Evolutionary conservation across 2,797 vertebrate species (phyloP).

Genomic region (Sardinella longiceps): DNA sequence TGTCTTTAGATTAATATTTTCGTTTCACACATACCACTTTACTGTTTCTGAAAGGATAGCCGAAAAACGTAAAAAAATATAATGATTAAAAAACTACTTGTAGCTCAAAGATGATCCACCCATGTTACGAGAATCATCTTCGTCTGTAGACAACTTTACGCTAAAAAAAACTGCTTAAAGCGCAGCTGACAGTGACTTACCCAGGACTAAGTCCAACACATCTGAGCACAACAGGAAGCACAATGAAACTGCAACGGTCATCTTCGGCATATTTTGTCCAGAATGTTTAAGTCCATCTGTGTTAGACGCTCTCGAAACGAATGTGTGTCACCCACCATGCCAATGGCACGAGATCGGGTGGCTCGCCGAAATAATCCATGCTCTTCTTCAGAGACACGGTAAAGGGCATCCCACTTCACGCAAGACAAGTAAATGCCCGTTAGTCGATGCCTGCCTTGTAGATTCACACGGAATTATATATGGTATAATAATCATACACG

Average conservation of each 20-base stretch:
- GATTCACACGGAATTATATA: constrained; percentile 41
- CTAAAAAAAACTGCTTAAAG: constrained; percentile 1
- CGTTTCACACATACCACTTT: not conserved
- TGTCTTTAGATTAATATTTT: not conserved
- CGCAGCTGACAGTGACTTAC: constrained; percentile 59
- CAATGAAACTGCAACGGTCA: constrained; percentile 62
- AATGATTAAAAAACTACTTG: constrained; percentile 1
- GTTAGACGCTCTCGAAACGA: constrained; percentile 47
- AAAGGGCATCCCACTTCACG: constrained; percentile 26
- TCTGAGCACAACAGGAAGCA: constrained; percentile 63
- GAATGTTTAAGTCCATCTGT: constrained; percentile 57
- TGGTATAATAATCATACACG: constrained; percentile 23
- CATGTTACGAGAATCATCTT: not conserved
- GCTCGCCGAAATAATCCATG: constrained; percentile 43
- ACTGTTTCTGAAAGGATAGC: not conserved
- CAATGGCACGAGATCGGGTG: constrained; percentile 40
- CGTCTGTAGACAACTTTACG: not conserved
- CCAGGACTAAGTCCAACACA: constrained; percentile 56
- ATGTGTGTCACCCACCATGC: constrained; percentile 49
- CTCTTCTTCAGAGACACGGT: constrained; percentile 22
- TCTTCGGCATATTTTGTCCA: constrained; percentile 63
- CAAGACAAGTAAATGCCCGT: constrained; percentile 29
- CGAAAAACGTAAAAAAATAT: not conserved
- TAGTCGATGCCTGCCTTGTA: constrained; percentile 32
- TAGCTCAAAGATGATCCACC: not conserved